Evolutionary conservation across 2,113 vertebrate species (phyloP), one percentile per base, ranked within the genome.

Genomic region (Rhinopomastus cyanomelas): DNA sequence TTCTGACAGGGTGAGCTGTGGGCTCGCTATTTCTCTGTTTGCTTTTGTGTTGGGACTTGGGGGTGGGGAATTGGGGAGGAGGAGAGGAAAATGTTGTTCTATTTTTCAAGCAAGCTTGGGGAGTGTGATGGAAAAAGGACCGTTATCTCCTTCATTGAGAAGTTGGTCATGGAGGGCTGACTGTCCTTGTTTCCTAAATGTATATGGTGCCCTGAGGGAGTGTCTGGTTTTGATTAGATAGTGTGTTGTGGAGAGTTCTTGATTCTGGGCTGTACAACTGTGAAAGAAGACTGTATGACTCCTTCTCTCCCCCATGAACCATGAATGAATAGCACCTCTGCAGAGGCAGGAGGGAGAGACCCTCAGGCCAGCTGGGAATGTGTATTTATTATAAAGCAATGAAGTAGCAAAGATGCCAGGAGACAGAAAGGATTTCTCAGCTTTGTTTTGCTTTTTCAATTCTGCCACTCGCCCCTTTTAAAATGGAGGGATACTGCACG

Each of bases 351-450:
- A 87, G 68, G 91, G 86, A 92, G 67, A 66, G 30, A 57, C 91
- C 92, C 88, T 88, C 69, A 59, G 92, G 95, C 90, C 91, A 94
- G 52, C 64, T 34, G 34, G 77, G 55, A 85, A 82, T 62, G 80
- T 92, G 78, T 78, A 95, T 94, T 95, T 95, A 92, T 95, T 95
- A 95, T 88, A 92, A 93, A 76, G 86, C 90, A 95, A 93, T 89
- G 95, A 95, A 96, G 89, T 65, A 93, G 91, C 92, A 96, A 96
- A 95, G 87, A 95, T 90, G 85, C 23, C 84, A 91, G 76, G 71
- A 93, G 93, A 95, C 93, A 87, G 85, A 87, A 74, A 86, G 60
- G 69, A 84, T 95, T 89, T 85, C 78, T 94, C 55, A 37, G 55
- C 53, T 78, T 87, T 87, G 56, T 79, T 88, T 78, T 81, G 72